phyloP scores from a whole-genome alignment of 2,888 invertebrate genomes.

The Tigriopus californicus region DNA sequence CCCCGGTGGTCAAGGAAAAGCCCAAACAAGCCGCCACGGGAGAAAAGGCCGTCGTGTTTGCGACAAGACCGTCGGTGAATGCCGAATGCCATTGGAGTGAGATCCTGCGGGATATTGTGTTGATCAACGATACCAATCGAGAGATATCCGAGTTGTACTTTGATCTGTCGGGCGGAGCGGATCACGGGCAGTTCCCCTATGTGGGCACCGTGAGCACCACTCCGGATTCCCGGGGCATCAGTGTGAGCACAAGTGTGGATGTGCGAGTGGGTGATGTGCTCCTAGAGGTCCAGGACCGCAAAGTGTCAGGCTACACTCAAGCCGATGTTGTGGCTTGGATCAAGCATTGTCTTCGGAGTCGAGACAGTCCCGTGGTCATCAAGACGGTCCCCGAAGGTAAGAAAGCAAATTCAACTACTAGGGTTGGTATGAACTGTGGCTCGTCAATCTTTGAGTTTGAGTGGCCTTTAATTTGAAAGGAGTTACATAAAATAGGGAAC shows the following conservation, averaged over 20 bases:
- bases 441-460: too few relatives aligned
- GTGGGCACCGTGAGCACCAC: background rate
- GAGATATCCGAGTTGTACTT: background rate
- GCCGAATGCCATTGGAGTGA: background rate
- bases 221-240: background rate
- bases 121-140: background rate
- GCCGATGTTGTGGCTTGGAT: constrained; percentile 35
- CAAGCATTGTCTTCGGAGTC: constrained; percentile 34
- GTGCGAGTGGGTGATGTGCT: constrained; percentile 27
- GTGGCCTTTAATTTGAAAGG: too few relatives aligned
- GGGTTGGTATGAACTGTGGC: too few relatives aligned
- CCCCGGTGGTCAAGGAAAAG: background rate
- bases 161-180: background rate
- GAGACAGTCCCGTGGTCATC: constrained; percentile 31
- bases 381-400: constrained; percentile 34
- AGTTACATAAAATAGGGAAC: too few relatives aligned
- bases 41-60: too few relatives aligned
- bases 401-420: too few relatives aligned
- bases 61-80: background rate
- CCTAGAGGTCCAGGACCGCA: constrained; percentile 35
- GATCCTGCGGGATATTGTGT: background rate
- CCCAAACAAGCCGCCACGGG: background rate
- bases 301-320: constrained; percentile 37
- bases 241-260: background rate
- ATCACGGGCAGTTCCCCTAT: constrained; percentile 4